A percentile compares a stretch with the other conserved stretches of the same genome.
phyloP scores from a whole-genome alignment of 2,888 invertebrate genomes.

The Meloe dianella region DNA sequence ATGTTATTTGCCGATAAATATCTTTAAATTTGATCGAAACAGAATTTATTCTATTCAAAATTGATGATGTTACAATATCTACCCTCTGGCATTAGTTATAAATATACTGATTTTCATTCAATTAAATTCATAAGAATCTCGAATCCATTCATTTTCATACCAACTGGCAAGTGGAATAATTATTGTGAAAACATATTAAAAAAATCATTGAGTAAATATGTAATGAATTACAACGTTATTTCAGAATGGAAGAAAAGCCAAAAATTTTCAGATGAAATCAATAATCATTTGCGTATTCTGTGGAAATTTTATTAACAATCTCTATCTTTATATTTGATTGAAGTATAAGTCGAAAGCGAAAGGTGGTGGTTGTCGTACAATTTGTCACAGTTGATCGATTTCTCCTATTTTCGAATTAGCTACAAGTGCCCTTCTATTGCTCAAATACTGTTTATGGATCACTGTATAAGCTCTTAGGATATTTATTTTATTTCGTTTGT shows the following conservation, averaged over 20 bases:
- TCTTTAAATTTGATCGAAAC: constrained; percentile 9
- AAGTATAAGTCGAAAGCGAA: too few relatives aligned
- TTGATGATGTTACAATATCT: background rate
- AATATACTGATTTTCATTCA: background rate
- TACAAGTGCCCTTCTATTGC: background rate
- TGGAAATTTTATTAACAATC: background rate
- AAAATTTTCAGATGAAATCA: too few relatives aligned
- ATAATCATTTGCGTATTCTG: too few relatives aligned
- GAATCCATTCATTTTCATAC: background rate
- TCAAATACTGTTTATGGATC: too few relatives aligned
- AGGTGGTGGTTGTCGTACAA: too few relatives aligned
- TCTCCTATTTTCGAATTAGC: background rate
- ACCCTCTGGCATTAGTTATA: background rate
- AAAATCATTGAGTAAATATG: background rate
- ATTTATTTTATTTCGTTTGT: too few relatives aligned
- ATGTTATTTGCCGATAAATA: constrained; percentile 19
- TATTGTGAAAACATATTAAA: background rate
- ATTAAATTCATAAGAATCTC: background rate
- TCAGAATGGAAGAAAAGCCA: too few relatives aligned
- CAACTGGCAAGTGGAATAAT: background rate
- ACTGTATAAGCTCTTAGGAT: too few relatives aligned
- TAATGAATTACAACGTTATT: background rate
- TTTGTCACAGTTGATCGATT: too few relatives aligned
- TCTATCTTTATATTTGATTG: too few relatives aligned
- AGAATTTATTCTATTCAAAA: background rate